Evolutionary conservation across 2,797 vertebrate species (phyloP).

Genomic region (Scleropages formosus): DNA sequence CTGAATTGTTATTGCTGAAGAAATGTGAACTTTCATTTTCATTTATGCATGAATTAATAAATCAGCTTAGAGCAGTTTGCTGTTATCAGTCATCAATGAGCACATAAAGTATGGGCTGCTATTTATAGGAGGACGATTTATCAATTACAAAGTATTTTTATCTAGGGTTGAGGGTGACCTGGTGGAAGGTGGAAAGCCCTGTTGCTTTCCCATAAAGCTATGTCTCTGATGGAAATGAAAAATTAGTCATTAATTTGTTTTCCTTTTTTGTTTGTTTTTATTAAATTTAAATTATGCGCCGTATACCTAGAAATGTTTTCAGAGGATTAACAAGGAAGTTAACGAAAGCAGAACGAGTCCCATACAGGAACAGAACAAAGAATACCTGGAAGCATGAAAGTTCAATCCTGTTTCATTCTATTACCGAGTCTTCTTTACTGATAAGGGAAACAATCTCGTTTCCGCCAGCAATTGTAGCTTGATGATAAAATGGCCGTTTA

Average conservation of each 20-base stretch:
- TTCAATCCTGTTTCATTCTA: slow-evolving; percentile 21
- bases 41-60: too few relatives aligned
- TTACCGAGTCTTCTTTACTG: slow-evolving; percentile 5
- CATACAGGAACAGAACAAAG: neutral
- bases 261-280: neutral
- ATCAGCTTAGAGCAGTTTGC: too few relatives aligned
- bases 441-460: slow-evolving; percentile 16
- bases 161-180: too few relatives aligned
- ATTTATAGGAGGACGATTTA: too few relatives aligned
- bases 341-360: neutral
- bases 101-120: too few relatives aligned
- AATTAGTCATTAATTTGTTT: slow-evolving; percentile 1
- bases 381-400: neutral
- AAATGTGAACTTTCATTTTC: too few relatives aligned
- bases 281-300: neutral
- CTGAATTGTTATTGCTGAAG: too few relatives aligned
- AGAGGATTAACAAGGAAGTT: slow-evolving; percentile 9
- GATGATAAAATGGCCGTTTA: slow-evolving; percentile 5
- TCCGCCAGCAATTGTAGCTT: neutral
- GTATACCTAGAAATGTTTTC: neutral
- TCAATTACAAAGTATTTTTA: too few relatives aligned
- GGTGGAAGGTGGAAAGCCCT: too few relatives aligned
- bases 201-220: neutral
- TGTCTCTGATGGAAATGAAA: slow-evolving; percentile 4
- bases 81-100: too few relatives aligned